Conservation (phyloP, 2,113 vertebrate species). For the Serinus canaria region DNA sequence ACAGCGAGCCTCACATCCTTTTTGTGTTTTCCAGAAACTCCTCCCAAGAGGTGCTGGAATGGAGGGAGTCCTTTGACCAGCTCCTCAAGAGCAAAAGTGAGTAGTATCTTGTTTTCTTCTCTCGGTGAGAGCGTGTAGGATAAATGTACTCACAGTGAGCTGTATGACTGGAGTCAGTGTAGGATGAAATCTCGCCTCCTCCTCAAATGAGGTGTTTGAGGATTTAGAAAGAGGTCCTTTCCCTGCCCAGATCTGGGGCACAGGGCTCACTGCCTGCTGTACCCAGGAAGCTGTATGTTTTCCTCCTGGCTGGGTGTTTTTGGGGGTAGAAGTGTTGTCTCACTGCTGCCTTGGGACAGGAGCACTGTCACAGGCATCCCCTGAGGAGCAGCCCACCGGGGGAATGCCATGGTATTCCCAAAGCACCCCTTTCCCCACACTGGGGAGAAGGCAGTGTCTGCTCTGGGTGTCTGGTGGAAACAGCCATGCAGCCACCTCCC, state of each 20-base stretch:
- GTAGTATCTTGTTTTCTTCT: conserved; percentile 47
- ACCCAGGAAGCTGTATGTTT: neutral
- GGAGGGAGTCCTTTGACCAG: conserved; percentile 89
- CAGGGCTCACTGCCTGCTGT: neutral
- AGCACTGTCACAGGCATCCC: neutral
- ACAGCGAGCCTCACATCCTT: neutral
- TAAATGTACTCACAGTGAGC: neutral
- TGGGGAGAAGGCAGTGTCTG: neutral
- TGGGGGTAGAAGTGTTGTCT: neutral
- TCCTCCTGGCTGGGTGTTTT: neutral
- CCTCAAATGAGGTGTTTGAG: neutral
- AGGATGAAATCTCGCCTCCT: neutral
- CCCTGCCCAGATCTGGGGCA: neutral
- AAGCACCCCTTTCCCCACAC: neutral
- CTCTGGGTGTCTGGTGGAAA: neutral
- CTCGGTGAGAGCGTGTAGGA: neutral
- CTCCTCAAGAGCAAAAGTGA: conserved; percentile 93
- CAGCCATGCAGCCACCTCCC: neutral
- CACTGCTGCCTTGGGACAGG: neutral
- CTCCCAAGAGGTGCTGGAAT: conserved; percentile 82
- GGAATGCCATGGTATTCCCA: accelerated
- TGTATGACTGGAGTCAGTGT: neutral
- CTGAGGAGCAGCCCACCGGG: accelerated
- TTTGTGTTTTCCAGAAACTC: conserved; percentile 73
- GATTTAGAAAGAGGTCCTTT: neutral